These are phyloP conservation scores for Gibbula magus DNA, from an alignment of 2,888 invertebrate genomes.

Conservation along the genomic window DNA sequence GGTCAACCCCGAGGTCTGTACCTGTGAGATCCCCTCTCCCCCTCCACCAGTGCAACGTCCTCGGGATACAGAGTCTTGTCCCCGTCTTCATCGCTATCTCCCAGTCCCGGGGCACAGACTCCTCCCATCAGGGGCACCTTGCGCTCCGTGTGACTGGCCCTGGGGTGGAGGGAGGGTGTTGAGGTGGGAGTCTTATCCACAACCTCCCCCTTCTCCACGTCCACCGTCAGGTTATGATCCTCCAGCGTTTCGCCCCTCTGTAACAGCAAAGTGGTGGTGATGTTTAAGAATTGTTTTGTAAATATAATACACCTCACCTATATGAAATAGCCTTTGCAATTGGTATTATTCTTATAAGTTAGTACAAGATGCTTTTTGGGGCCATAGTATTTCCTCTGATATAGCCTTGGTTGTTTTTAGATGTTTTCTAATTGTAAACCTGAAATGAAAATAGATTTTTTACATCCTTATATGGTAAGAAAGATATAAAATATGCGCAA, in stretches of 20 bases:
- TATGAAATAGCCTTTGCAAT: too few relatives aligned
- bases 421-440: too few relatives aligned
- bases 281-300: too few relatives aligned
- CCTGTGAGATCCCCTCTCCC: neutral
- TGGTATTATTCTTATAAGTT: too few relatives aligned
- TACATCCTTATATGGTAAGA: too few relatives aligned
- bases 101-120: neutral
- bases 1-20: too few relatives aligned
- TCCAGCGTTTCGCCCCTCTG: constrained; percentile 46
- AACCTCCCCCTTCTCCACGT: constrained; percentile 48
- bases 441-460: too few relatives aligned
- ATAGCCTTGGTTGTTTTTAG: too few relatives aligned
- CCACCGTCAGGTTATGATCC: constrained; percentile 48
- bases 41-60: neutral
- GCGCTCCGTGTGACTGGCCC: neutral
- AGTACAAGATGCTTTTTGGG: too few relatives aligned
- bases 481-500: too few relatives aligned
- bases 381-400: too few relatives aligned
- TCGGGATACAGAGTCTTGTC: neutral
- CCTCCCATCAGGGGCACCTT: constrained; percentile 6
- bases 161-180: constrained; percentile 25
- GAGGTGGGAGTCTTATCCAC: constrained; percentile 35
- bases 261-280: constrained; percentile 3
- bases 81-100: neutral
- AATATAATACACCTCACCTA: too few relatives aligned